A percentile compares a stretch with the other conserved stretches of the same genome.
These are phyloP conservation scores for Cerastoderma edule DNA, from an alignment of 2,888 invertebrate genomes.

Conservation along the genomic window DNA sequence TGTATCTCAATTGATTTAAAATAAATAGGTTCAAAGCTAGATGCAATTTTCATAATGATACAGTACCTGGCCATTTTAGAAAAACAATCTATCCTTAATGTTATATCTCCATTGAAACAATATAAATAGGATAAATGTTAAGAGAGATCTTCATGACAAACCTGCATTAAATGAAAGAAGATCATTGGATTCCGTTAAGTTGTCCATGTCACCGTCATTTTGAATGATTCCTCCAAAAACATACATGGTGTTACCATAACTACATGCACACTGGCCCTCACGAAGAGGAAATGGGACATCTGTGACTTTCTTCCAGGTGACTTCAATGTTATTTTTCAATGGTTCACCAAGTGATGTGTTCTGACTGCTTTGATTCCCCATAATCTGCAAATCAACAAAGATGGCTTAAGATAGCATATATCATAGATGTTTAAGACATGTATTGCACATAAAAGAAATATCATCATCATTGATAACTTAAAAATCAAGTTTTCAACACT, in stretches of 20 bases:
- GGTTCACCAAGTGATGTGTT: conserved; percentile 30
- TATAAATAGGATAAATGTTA: no score
- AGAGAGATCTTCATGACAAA: no score
- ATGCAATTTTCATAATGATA: no score
- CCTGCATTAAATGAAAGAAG: conserved; percentile 77
- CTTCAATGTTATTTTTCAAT: conserved; percentile 56
- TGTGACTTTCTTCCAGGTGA: conserved; percentile 63
- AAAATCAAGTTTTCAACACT: no score
- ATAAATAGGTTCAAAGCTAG: no score
- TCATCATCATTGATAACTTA: no score
- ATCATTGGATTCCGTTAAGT: conserved; percentile 76
- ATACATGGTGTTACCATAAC: conserved; percentile 71
- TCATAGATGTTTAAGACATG: neutral
- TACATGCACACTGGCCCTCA: conserved; percentile 80
- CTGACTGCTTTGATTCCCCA: conserved; percentile 60
- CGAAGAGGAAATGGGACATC: conserved; percentile 66
- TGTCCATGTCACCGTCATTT: conserved; percentile 53
- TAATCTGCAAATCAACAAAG: conserved; percentile 4
- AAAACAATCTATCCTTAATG: no score
- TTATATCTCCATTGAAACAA: no score
- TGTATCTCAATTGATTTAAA: no score
- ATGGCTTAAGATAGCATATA: neutral
- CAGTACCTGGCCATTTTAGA: no score
- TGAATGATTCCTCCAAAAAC: conserved; percentile 81
- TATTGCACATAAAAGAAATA: no score